Evolutionary conservation across 2,888 invertebrate genomes (phyloP), one percentile per base, ranked within the genome.

Genomic region (Tetranychus truncatus): DNA sequence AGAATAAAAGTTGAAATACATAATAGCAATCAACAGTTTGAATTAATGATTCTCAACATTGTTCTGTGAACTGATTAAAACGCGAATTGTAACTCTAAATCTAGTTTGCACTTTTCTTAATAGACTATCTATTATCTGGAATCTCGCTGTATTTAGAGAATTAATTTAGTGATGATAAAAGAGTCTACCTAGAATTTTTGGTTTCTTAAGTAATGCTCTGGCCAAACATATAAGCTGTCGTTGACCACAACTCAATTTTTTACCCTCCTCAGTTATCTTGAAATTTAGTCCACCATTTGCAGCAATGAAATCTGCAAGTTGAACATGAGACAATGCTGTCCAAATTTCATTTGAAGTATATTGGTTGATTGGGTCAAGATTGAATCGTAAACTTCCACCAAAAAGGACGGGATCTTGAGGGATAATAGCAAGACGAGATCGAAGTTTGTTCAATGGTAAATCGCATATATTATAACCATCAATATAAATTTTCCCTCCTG

Each of bases 341-440:
- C 87, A 87, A 45, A 87, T 79, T 46, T 85, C 83, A 24, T 82
- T 83, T 79, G 87, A 87, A 0, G 81, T 34, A 45, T 74, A 75
- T 9, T 65, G 34, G 15, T 87, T 86, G 83, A 95, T 92, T 5
- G 96, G 96, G 85, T 96, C 96, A 77, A 96, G 86, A 85, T 96
- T 96, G 84, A 91, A 87, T 74, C 95, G 87, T 79, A 96, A 84
- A 7, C 89, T 89, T 72, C 95, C 95, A 21, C 93, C 92, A 85
- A 96, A 96, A 77, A 96, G 85, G 72, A 95, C 92, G 0, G 95
- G 95, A 85, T 96, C 96, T 86, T 96, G 90, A n/a, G 79, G 79
- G 66, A 83, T 83, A 77, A 83, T 83, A 4, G 83, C 82, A 69
- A 83, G 79, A 46, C 80, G 80, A 1, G 79, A 79, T 3, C 83